Percentiles rank a stretch among this genome's conserved stretches.
phyloP scores from a whole-genome alignment of 1,140 invertebrate species.

The Akabosia matsudoensis region DNA sequence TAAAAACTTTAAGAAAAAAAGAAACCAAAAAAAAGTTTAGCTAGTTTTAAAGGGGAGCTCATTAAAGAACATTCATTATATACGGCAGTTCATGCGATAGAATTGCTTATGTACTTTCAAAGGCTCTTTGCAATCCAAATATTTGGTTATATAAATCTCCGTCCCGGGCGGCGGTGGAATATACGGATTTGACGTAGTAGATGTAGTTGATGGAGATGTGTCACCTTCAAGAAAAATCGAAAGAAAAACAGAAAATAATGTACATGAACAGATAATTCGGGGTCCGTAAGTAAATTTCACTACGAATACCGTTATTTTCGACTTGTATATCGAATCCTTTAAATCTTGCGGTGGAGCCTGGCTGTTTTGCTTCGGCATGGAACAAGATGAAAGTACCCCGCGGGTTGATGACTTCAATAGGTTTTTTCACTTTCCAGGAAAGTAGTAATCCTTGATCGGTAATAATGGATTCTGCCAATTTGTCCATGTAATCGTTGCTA shows the following conservation, averaged over 20 bases:
- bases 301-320: constrained; percentile 17
- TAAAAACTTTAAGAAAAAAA: constrained; percentile 25
- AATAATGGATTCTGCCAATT: constrained; percentile 1
- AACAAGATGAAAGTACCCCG: constrained; percentile 28
- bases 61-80: neutral
- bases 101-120: neutral
- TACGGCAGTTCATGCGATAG: neutral
- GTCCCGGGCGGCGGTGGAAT: neutral
- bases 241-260: neutral
- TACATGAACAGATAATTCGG: neutral
- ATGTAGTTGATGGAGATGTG: neutral
- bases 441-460: constrained; percentile 23
- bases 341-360: neutral
- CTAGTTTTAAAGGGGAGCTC: too few relatives aligned
- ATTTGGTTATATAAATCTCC: constrained; percentile 4
- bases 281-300: neutral
- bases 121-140: constrained; percentile 16
- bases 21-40: neutral
- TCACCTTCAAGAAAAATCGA: neutral
- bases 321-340: constrained; percentile 31
- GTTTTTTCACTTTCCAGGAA: constrained; percentile 29
- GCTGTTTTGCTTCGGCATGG: neutral
- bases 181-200: neutral
- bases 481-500: neutral
- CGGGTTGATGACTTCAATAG: constrained; percentile 18